A percentile compares a stretch with the other conserved stretches of the same genome.
These are phyloP conservation scores for Orthosia gothica DNA, from an alignment of 2,888 invertebrate genomes.

Conservation along the genomic window DNA sequence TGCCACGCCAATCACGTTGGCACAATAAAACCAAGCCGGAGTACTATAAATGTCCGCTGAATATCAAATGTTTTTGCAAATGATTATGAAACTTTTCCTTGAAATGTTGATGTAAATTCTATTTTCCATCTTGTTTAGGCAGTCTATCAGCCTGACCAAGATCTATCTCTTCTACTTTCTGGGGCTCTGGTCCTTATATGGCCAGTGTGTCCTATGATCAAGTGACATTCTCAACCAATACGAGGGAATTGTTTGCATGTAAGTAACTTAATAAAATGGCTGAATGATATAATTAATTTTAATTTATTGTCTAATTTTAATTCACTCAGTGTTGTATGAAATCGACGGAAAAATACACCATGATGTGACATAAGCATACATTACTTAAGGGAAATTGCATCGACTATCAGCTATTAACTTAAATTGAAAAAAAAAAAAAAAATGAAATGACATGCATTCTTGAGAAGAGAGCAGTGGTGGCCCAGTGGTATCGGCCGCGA, in stretches of 20 bases:
- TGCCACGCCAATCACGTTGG: conserved; percentile 54
- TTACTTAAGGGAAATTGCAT: background rate
- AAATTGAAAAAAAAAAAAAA: too few species aligned
- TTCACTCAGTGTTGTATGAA: background rate
- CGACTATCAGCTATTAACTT: background rate
- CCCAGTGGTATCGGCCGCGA: too few species aligned
- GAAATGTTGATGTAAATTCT: background rate
- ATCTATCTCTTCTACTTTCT: background rate
- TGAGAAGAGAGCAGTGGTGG: too few species aligned
- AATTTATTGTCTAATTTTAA: background rate
- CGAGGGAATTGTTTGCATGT: background rate
- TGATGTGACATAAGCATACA: too few species aligned
- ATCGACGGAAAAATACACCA: background rate
- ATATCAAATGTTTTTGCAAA: conserved; percentile 42
- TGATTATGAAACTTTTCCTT: background rate
- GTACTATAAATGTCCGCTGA: conserved; percentile 47
- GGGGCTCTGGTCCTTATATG: background rate
- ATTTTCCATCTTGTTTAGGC: background rate
- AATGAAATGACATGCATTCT: background rate
- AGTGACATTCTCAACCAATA: background rate
- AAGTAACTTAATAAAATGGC: background rate
- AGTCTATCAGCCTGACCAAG: too few species aligned
- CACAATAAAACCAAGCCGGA: conserved; percentile 54
- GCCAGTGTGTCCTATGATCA: background rate
- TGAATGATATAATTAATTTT: background rate